A percentile compares a stretch with the other conserved stretches of the same genome.
Conservation (phyloP, 2,113 vertebrate genomes). For the Ceyx cyanopectus region DNA sequence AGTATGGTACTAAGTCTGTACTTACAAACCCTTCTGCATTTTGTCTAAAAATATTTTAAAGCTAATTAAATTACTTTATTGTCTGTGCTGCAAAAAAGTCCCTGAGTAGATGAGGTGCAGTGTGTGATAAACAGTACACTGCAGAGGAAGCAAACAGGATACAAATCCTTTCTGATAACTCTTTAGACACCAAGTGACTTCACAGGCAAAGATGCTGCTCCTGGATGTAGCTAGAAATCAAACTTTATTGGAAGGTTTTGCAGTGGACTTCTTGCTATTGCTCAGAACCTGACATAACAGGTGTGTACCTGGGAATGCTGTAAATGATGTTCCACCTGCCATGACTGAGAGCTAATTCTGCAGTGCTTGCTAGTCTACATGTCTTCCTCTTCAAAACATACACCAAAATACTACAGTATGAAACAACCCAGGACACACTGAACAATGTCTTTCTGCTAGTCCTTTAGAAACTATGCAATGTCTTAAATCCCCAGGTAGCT, state of each 20-base stretch:
- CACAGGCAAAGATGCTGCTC: not conserved
- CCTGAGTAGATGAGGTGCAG: not conserved
- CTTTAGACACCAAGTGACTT: not conserved
- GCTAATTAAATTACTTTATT: not conserved
- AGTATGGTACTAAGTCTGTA: not conserved
- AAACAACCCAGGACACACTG: too few relatives aligned
- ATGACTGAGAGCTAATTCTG: not conserved
- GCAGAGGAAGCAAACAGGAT: not conserved
- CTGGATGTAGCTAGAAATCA: not conserved
- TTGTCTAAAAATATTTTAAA: not conserved
- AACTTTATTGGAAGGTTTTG: not conserved
- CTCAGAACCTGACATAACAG: fast-evolving
- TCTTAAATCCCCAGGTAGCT: not conserved
- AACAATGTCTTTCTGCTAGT: too few relatives aligned
- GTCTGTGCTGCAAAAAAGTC: not conserved
- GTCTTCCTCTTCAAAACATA: not conserved
- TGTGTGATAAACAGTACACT: not conserved
- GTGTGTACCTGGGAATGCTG: not conserved
- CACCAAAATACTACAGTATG: not conserved
- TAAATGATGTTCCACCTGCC: not conserved
- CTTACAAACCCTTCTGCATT: not conserved
- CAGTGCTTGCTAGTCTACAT: not conserved
- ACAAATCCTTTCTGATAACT: not conserved
- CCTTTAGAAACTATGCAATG: not conserved
- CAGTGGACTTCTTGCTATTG: not conserved